Conservation (phyloP, 2,797 vertebrate genomes). For the Miichthys miiuy region DNA sequence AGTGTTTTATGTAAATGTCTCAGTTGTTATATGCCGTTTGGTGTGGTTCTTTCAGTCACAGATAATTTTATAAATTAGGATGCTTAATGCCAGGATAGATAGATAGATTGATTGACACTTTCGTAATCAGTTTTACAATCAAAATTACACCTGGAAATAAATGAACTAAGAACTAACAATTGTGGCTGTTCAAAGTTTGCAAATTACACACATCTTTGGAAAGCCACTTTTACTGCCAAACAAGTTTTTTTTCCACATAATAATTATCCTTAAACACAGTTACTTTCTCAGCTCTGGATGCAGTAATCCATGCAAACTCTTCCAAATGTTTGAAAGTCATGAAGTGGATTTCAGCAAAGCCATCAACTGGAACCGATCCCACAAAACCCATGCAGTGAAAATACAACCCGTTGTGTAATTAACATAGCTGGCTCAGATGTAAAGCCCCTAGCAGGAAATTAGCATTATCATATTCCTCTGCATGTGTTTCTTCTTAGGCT, state of each 20-base stretch:
- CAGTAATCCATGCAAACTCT: slow-evolving; percentile 44
- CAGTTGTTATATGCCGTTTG: background rate
- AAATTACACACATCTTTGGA: slow-evolving; percentile 39
- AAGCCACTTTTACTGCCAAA: slow-evolving; percentile 38
- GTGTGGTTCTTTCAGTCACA: background rate
- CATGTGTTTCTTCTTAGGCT: slow-evolving; percentile 79
- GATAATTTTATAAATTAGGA: slow-evolving; percentile 5
- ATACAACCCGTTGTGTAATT: slow-evolving; percentile 67
- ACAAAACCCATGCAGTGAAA: slow-evolving; percentile 51
- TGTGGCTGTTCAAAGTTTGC: slow-evolving; percentile 22
- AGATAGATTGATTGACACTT: background rate
- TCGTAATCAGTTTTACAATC: slow-evolving; percentile 17
- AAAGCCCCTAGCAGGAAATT: slow-evolving; percentile 79
- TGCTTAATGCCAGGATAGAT: background rate
- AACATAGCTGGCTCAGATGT: slow-evolving; percentile 71
- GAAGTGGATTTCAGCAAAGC: slow-evolving; percentile 62
- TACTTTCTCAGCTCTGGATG: slow-evolving; percentile 22
- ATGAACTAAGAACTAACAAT: slow-evolving; percentile 2
- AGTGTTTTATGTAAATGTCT: background rate
- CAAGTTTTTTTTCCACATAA: slow-evolving; percentile 34
- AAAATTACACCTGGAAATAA: slow-evolving; percentile 3
- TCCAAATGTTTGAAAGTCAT: slow-evolving; percentile 53
- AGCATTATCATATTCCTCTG: slow-evolving; percentile 71
- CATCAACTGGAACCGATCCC: slow-evolving; percentile 54
- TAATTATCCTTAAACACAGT: slow-evolving; percentile 48